Percentiles rank a stretch among this genome's conserved stretches.
These are phyloP conservation scores for Rousettus madagascariensis DNA, from an alignment of 2,797 vertebrate species.

Conservation along the genomic window DNA sequence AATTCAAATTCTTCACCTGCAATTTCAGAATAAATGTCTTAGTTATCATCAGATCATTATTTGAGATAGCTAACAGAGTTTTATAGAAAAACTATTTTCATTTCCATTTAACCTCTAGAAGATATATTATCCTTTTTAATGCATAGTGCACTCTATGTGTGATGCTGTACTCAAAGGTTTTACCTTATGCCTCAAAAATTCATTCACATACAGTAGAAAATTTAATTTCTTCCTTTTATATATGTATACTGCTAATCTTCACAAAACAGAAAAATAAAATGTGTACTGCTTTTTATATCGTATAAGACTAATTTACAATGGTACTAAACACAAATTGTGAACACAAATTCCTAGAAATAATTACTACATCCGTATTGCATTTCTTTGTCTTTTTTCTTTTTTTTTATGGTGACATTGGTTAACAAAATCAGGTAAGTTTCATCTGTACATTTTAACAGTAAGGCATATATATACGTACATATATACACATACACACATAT, in stretches of 20 bases:
- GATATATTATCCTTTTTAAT: not conserved
- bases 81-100: not conserved
- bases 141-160: accelerated
- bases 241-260: too few relatives aligned
- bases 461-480: too few relatives aligned
- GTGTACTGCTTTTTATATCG: not conserved
- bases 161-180: not conserved
- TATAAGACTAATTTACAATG: not conserved
- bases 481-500: too few relatives aligned
- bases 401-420: not conserved
- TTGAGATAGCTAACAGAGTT: not conserved
- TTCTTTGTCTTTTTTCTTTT: not conserved
- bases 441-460: too few relatives aligned
- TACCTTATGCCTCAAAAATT: not conserved
- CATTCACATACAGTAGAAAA: not conserved
- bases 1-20: not conserved
- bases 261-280: not conserved
- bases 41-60: not conserved
- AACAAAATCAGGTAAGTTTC: too few relatives aligned
- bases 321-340: not conserved
- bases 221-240: not conserved
- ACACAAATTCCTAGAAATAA: not conserved
- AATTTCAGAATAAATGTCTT: conserved; percentile 21
- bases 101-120: not conserved
- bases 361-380: not conserved